Conservation (phyloP, 2,888 invertebrate genomes). For the Mesorhabditis belari region DNA sequence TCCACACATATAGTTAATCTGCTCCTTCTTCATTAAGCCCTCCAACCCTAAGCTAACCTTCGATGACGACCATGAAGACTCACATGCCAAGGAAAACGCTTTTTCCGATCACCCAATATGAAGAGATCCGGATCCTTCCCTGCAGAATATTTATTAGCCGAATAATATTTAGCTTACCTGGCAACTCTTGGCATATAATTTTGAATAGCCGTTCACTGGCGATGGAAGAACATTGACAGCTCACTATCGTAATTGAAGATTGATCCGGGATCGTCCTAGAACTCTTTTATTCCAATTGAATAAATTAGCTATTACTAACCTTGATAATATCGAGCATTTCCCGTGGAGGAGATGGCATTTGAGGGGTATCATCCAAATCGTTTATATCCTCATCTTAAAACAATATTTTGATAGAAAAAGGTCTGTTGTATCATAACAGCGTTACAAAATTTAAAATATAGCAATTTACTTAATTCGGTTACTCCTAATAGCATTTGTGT, state of each 20-base stretch:
- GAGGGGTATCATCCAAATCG: not conserved
- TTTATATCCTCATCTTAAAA: not conserved
- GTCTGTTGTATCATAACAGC: no score
- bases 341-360: not conserved
- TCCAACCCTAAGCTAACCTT: not conserved
- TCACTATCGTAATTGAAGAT: not conserved
- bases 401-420: not conserved
- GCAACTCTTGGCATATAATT: not conserved
- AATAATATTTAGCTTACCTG: not conserved
- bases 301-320: no score
- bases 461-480: no score
- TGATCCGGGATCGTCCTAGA: no score
- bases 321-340: not conserved
- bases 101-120: not conserved
- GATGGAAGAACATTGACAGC: not conserved
- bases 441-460: no score
- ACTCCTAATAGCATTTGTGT: no score
- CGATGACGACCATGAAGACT: not conserved
- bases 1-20: not conserved
- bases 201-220: not conserved
- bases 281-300: no score
- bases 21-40: not conserved
- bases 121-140: not conserved
- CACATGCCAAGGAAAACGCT: not conserved
- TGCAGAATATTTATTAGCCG: not conserved